A percentile compares a stretch with the other conserved stretches of the same genome.
Evolutionary conservation across 2,888 invertebrate species (phyloP).

Genomic region (Ormyrus rosae): DNA sequence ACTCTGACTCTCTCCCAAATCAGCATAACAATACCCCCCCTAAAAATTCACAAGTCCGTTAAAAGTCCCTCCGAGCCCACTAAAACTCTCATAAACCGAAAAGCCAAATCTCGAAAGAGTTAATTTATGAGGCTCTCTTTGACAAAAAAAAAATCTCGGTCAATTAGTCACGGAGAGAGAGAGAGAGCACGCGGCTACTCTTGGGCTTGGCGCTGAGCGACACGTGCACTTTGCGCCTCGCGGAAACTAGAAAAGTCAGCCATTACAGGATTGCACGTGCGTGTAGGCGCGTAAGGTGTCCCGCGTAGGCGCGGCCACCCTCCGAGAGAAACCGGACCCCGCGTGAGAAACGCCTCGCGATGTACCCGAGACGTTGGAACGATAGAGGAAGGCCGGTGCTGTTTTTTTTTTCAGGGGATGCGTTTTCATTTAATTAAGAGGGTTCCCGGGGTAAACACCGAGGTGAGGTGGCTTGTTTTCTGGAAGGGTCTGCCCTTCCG

Average conservation of each 20-base stretch:
- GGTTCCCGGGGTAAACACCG: too few species aligned
- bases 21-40: too few species aligned
- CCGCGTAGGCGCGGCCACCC: constrained; percentile 41
- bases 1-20: too few species aligned
- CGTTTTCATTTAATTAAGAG: constrained; percentile 23
- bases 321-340: constrained; percentile 43
- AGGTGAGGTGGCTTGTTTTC: neutral
- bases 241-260: neutral
- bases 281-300: constrained; percentile 28
- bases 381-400: neutral
- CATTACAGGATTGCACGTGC: constrained; percentile 16
- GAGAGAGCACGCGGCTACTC: neutral
- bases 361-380: neutral
- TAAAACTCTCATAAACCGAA: too few species aligned
- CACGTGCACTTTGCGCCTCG: neutral
- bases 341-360: constrained; percentile 1
- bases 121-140: too few species aligned
- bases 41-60: too few species aligned
- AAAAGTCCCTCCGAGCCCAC: too few species aligned
- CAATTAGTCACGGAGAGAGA: neutral
- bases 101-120: too few species aligned
- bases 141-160: neutral
- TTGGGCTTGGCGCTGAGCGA: neutral
- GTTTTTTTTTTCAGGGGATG: constrained; percentile 2
- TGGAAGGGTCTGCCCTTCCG: too few species aligned